Base-by-base conservation (phyloP, 1,140 invertebrate species). In the Metopolophium dirhodum region DNA sequence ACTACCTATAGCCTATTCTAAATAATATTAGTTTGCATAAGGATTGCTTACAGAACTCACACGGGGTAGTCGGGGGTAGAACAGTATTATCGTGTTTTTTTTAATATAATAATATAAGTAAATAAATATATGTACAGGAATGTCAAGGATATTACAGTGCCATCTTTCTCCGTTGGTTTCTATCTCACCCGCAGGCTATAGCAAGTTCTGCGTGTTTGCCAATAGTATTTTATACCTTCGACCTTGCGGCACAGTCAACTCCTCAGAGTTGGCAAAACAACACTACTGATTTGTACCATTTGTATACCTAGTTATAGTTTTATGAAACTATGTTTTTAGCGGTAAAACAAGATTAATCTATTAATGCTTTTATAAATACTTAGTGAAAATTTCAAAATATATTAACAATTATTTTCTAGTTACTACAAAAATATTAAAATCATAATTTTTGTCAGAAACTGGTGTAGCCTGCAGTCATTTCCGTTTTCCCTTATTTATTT, bases 141-240 rank as follows among this genome's bases (percentile, higher is more conserved):
- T 93, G 91, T 93, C 91, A 93, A 93, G 91, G 91, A 93, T 93
- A 86, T 93, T 54, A 54, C 6, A 86, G 91, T 93, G 82, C 91
- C 91, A 93, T 93, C 77, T 93, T 93, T 93, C n/a, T 85, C 37
- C 37, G 35, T 83, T 23, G 82, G 49, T 86, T 86, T 86, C 45
- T 85, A 83, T 37, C 91, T 93, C 22, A 41, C 35, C 91, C 77
- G 14, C 49, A 54, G 54, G 89, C 89, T 68, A 41, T 47, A 89
- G 47, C 77, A 92, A 92, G 91, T 86, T 93, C 82, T 93, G 77
- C 68, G 35, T 51, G 45, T 93, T 93, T 85, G 82, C 91, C 91
- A 93, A 93, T 93, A 93, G 41, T 85, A 54, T 77, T 92, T 45
- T 93, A 86, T 51, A 83, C 2, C 26, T 61, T 57, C 23, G 91